These are phyloP conservation scores for Galaxias olidus DNA, from an alignment of 2,797 vertebrate genomes.

Conservation along the genomic window DNA sequence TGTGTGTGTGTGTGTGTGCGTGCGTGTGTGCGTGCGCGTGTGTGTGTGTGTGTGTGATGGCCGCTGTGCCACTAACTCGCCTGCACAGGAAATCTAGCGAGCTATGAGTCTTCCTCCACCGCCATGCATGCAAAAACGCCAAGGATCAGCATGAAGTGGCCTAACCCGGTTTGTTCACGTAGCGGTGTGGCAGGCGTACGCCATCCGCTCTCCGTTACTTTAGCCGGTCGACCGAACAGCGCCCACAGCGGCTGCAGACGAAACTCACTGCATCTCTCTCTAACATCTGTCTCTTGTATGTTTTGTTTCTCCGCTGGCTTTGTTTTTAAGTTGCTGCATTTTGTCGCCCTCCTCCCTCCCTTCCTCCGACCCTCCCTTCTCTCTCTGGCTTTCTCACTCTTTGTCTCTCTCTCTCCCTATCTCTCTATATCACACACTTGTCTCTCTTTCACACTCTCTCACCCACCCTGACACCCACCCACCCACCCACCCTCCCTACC, in stretches of 20 bases:
- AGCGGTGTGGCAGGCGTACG: neutral
- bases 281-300: conserved; percentile 83
- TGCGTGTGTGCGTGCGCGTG: no score
- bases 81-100: conserved; percentile 11
- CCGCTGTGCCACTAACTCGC: conserved; percentile 47
- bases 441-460: conserved; percentile 79
- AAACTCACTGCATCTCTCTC: conserved; percentile 63
- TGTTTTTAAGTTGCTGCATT: conserved; percentile 86
- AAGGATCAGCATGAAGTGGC: conserved; percentile 13
- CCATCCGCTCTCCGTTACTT: conserved; percentile 28
- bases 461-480: conserved; percentile 70
- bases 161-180: conserved; percentile 18
- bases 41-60: conserved; percentile 4
- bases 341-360: conserved; percentile 80
- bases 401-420: conserved; percentile 77
- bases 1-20: no score
- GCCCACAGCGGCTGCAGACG: neutral
- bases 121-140: conserved; percentile 45
- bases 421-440: no score
- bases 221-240: neutral
- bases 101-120: conserved; percentile 27
- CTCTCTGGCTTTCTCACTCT: conserved; percentile 61
- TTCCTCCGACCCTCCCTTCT: conserved; percentile 78
- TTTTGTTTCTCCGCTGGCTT: conserved; percentile 86
- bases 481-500: conserved; percentile 75